A percentile compares a stretch with the other conserved stretches of the same genome.
These are phyloP conservation scores for Scaptomyza reducta DNA, from an alignment of 2,888 invertebrate genomes.

Conservation along the genomic window DNA sequence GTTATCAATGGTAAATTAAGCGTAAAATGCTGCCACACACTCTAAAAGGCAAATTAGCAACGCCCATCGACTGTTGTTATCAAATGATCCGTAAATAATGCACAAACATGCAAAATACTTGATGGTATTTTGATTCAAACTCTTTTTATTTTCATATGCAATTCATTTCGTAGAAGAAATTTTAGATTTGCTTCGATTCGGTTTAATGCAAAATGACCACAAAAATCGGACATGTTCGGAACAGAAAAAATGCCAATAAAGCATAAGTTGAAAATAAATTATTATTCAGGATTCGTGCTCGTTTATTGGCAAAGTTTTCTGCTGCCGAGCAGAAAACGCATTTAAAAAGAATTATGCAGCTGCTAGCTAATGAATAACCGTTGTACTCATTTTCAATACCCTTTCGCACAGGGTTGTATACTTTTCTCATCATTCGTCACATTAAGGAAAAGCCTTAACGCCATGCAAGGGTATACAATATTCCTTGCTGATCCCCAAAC, in stretches of 20 bases:
- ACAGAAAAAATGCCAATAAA: slow-evolving; percentile 3
- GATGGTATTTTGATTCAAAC: not conserved
- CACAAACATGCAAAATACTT: slow-evolving; percentile 42
- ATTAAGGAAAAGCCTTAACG: not conserved
- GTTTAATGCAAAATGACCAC: slow-evolving; percentile 5
- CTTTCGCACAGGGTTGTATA: not conserved
- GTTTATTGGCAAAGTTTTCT: slow-evolving; percentile 58
- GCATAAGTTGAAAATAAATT: slow-evolving; percentile 17
- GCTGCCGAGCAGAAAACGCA: slow-evolving; percentile 22
- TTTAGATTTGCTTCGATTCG: not conserved
- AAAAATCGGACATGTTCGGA: not conserved
- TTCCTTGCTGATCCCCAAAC: not conserved
- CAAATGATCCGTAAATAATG: slow-evolving; percentile 81
- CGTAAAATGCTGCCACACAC: slow-evolving; percentile 75
- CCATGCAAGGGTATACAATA: not conserved
- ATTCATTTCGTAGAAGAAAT: not conserved
- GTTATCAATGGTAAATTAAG: slow-evolving; percentile 72
- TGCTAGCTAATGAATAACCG: slow-evolving; percentile 4
- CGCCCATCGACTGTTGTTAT: slow-evolving; percentile 19
- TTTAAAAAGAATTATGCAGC: slow-evolving; percentile 62
- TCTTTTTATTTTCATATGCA: not conserved
- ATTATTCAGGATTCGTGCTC: slow-evolving; percentile 36
- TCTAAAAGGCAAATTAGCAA: slow-evolving; percentile 62
- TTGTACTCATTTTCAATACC: slow-evolving; percentile 1
- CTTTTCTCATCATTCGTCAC: not conserved